These are phyloP conservation scores for Ibidorhyncha struthersii DNA, from an alignment of 2,113 vertebrate genomes.

Conservation along the genomic window DNA sequence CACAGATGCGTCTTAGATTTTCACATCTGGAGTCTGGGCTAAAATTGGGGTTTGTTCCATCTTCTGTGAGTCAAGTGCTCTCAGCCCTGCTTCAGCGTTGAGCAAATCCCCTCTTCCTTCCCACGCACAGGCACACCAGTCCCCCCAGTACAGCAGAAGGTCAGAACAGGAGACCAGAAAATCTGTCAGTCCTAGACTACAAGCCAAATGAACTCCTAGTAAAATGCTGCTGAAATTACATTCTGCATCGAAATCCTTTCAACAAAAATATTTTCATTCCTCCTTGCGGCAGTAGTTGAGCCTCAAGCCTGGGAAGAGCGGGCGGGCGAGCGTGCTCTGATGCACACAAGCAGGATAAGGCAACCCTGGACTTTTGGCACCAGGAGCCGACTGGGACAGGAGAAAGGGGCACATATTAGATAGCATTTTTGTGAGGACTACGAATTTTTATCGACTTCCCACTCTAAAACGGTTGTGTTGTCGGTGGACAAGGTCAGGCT, in stretches of 20 bases:
- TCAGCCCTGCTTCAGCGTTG: neutral
- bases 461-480: neutral
- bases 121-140: neutral
- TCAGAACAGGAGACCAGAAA: neutral
- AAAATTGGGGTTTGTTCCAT: neutral
- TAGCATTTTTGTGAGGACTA: neutral
- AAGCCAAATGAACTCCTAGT: neutral
- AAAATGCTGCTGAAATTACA: neutral
- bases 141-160: neutral
- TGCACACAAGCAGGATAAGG: neutral
- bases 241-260: neutral
- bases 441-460: neutral
- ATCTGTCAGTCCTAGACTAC: neutral
- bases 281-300: neutral
- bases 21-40: neutral
- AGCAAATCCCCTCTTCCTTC: slow-evolving; percentile 1
- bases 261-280: neutral
- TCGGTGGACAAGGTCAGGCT: neutral
- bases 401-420: neutral
- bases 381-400: neutral
- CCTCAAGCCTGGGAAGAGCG: neutral
- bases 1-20: neutral
- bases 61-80: neutral
- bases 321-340: neutral
- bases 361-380: neutral